A percentile compares a stretch with the other conserved stretches of the same genome.
phyloP scores from a whole-genome alignment of 2,888 invertebrate genomes.

The Tromatobia lineatoria region DNA sequence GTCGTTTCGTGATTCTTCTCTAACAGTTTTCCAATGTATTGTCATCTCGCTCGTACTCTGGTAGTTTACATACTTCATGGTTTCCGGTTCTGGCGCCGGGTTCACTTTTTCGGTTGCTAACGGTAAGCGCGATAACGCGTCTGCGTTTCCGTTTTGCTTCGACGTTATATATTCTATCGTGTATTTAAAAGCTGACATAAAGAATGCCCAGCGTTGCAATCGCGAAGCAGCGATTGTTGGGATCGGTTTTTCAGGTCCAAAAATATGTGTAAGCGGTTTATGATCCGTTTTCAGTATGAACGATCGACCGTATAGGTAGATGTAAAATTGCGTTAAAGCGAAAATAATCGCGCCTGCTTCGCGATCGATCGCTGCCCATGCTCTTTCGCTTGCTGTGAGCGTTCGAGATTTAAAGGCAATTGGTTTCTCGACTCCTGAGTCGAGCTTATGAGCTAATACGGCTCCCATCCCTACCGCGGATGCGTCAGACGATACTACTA shows the following conservation, averaged over 20 bases:
- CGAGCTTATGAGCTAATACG: slow-evolving; percentile 2
- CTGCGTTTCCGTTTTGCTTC: slow-evolving; percentile 31
- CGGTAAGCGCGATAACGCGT: slow-evolving; percentile 46
- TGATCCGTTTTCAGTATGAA: slow-evolving; percentile 55
- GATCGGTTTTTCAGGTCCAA: slow-evolving; percentile 32
- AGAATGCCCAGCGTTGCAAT: slow-evolving; percentile 44
- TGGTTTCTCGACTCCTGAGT: slow-evolving; percentile 15
- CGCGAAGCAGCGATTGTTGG: slow-evolving; percentile 44
- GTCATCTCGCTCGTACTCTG: not conserved
- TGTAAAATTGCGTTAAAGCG: slow-evolving; percentile 24
- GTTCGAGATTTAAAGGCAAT: slow-evolving; percentile 37
- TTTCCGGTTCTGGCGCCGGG: slow-evolving; percentile 35
- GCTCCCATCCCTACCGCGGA: slow-evolving; percentile 13
- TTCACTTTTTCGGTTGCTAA: slow-evolving; percentile 41
- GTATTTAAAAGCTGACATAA: not conserved
- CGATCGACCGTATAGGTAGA: slow-evolving; percentile 27
- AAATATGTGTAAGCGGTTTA: slow-evolving; percentile 46
- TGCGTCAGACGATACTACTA: slow-evolving; percentile 20
- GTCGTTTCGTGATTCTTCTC: slow-evolving; percentile 33
- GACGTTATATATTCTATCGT: slow-evolving; percentile 17
- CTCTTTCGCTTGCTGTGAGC: slow-evolving; percentile 22
- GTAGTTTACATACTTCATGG: slow-evolving; percentile 31
- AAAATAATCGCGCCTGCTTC: slow-evolving; percentile 37
- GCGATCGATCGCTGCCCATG: slow-evolving; percentile 29
- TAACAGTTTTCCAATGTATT: slow-evolving; percentile 24